phyloP scores from a whole-genome alignment of 2,113 vertebrate species.

The Myotis brandtii region DNA sequence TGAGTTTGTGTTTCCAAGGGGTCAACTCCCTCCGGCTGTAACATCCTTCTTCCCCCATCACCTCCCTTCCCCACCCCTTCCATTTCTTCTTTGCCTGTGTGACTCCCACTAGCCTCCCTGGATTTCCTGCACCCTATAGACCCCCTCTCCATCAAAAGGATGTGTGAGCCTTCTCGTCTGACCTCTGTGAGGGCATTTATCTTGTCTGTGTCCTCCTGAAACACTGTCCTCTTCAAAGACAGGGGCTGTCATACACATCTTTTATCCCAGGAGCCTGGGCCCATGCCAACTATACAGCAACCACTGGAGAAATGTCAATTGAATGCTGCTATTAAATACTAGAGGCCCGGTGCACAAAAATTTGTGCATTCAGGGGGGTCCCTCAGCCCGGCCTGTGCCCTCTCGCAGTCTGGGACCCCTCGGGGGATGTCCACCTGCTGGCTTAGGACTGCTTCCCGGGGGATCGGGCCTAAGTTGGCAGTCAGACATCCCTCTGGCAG shows the following conservation, averaged over 20 bases:
- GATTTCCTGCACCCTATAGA: neutral
- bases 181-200: neutral
- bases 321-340: neutral
- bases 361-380: too few relatives aligned
- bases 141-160: neutral
- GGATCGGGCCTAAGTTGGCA: too few relatives aligned
- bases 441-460: too few relatives aligned
- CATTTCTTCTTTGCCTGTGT: neutral
- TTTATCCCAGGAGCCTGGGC: neutral
- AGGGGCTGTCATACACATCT: neutral
- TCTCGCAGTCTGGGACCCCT: too few relatives aligned
- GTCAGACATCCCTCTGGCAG: too few relatives aligned
- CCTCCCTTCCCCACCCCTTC: neutral
- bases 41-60: neutral
- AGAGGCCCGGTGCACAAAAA: too few relatives aligned
- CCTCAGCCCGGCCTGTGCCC: too few relatives aligned
- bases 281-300: neutral
- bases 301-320: neutral
- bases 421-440: too few relatives aligned
- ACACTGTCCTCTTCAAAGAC: neutral
- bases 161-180: neutral
- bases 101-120: neutral
- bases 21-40: neutral
- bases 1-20: constrained; percentile 15
- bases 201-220: neutral